A percentile compares a stretch with the other conserved stretches of the same genome.
These are phyloP conservation scores for Slavum lentiscoides DNA, from an alignment of 2,888 invertebrate genomes.

Conservation along the genomic window DNA sequence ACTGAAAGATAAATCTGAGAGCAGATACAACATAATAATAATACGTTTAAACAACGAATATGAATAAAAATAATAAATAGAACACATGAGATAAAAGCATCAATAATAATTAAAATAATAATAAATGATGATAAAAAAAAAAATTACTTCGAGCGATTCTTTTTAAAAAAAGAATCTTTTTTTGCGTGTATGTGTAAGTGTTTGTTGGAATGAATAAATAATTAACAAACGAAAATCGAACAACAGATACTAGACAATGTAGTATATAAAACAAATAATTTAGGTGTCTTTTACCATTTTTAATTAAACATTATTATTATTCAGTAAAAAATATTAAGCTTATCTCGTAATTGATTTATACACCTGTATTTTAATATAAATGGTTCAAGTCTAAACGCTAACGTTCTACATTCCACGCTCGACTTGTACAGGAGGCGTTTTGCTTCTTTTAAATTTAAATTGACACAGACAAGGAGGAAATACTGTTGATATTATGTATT, in stretches of 20 bases:
- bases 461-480: constrained; percentile 24
- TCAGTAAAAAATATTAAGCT: constrained; percentile 36
- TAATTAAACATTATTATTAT: constrained; percentile 33
- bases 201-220: constrained; percentile 39
- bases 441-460: constrained; percentile 22
- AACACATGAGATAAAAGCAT: constrained; percentile 41
- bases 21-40: constrained; percentile 30
- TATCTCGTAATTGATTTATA: constrained; percentile 34
- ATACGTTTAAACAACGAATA: constrained; percentile 34
- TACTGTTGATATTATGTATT: constrained; percentile 3
- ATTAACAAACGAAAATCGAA: constrained; percentile 21
- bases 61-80: constrained; percentile 39
- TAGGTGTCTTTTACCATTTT: constrained; percentile 30
- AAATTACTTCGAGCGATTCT: constrained; percentile 39
- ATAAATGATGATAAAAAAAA: constrained; percentile 16
- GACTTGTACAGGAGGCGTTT: not conserved
- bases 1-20: constrained; percentile 27
- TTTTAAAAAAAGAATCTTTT: constrained; percentile 1
- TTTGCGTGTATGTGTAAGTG: not conserved
- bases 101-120: constrained; percentile 26
- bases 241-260: constrained; percentile 2
- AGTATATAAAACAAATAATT: constrained; percentile 23
- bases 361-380: constrained; percentile 26
- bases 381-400: constrained; percentile 27
- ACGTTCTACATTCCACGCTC: not conserved